Percentiles rank a stretch among this genome's conserved stretches.
Evolutionary conservation across 2,797 vertebrate genomes (phyloP).

Genomic region (Eidolon dupreanum): DNA sequence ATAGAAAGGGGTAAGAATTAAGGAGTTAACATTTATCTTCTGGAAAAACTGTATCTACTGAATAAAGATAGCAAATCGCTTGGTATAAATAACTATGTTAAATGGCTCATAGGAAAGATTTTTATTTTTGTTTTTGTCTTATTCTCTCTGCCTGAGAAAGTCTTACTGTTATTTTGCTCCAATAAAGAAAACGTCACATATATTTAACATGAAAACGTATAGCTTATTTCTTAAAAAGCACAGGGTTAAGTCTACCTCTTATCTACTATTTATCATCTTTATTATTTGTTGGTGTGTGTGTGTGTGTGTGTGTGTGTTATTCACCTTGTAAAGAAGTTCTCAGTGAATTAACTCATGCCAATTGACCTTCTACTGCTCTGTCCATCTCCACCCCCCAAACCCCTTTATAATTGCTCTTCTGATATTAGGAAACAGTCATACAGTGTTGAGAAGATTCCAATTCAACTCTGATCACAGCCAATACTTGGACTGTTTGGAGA

Average conservation of each 20-base stretch:
- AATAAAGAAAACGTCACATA: constrained; percentile 42
- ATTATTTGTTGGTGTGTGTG: neutral
- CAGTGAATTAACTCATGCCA: neutral
- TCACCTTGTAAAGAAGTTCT: neutral
- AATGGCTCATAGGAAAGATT: constrained; percentile 26
- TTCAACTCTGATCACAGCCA: neutral
- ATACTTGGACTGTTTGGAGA: neutral
- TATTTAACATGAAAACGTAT: constrained; percentile 24
- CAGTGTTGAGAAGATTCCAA: neutral
- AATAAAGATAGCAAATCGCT: constrained; percentile 48
- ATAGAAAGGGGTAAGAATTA: constrained; percentile 5
- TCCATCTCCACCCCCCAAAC: no score
- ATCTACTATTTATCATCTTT: constrained; percentile 27
- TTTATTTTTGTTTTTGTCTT: constrained; percentile 35
- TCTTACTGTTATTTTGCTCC: constrained; percentile 41
- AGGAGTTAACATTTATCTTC: constrained; percentile 40
- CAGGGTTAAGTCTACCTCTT: neutral
- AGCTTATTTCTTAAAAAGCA: constrained; percentile 33
- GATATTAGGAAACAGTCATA: neutral
- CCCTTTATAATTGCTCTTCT: neutral
- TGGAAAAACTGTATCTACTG: constrained; percentile 10
- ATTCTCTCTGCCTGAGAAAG: neutral
- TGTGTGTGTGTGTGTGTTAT: neutral
- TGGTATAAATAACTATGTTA: constrained; percentile 20
- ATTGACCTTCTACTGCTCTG: neutral